Evolutionary conservation across 1,140 invertebrate species (phyloP).

Genomic region (Ceratina australensis): DNA sequence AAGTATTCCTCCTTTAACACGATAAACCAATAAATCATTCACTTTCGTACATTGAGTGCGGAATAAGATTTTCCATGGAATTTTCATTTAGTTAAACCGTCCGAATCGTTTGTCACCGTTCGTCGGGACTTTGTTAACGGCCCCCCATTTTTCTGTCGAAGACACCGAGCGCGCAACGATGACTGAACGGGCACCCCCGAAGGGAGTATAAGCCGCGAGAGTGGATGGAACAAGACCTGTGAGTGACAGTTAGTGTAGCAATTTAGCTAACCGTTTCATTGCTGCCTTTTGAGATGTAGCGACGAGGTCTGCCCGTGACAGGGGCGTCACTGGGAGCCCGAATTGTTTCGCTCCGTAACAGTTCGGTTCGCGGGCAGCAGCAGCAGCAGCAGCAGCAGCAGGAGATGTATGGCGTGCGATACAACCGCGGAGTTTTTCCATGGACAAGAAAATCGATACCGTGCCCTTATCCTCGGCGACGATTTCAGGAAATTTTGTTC

Average conservation of each 20-base stretch:
- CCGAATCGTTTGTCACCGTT: no score
- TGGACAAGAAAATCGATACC: constrained; percentile 8
- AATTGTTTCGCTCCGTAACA: constrained; percentile 62
- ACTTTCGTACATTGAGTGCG: neutral
- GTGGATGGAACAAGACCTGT: constrained; percentile 53
- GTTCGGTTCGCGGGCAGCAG: constrained; percentile 25
- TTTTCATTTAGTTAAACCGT: no score
- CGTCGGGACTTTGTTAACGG: neutral
- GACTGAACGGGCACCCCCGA: constrained; percentile 20
- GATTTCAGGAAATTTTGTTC: constrained; percentile 52
- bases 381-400: neutral
- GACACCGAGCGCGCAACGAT: neutral
- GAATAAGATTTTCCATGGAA: no score
- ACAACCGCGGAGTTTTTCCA: constrained; percentile 35
- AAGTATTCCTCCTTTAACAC: neutral
- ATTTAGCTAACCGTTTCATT: constrained; percentile 78
- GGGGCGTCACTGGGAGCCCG: constrained; percentile 51
- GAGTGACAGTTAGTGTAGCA: constrained; percentile 75
- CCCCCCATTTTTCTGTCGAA: constrained; percentile 5
- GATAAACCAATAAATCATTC: neutral
- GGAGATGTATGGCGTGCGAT: neutral
- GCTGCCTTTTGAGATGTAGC: constrained; percentile 77
- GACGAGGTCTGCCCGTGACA: constrained; percentile 74
- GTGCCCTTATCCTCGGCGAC: constrained; percentile 33
- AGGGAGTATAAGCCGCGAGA: constrained; percentile 17